A percentile compares a stretch with the other conserved stretches of the same genome.
These are phyloP conservation scores for Sebastes kiyomatsui DNA, from an alignment of 2,797 vertebrate genomes.

Conservation along the genomic window DNA sequence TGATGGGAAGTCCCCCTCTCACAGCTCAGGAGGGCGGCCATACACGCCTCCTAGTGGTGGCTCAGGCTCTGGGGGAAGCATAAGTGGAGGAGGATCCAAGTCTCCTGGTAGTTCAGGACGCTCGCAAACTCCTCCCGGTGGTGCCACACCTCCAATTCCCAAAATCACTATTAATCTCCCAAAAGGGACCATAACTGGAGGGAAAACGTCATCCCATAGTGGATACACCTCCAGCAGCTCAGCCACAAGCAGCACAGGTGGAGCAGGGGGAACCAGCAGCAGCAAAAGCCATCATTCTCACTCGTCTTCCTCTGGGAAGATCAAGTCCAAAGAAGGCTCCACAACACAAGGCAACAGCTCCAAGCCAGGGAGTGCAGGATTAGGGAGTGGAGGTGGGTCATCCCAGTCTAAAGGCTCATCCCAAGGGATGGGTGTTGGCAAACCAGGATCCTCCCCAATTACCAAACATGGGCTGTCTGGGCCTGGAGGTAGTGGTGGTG, in stretches of 20 bases:
- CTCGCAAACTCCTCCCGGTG: constrained; percentile 96
- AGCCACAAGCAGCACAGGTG: constrained; percentile 77
- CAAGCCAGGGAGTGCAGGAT: constrained; percentile 86
- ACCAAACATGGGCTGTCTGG: constrained; percentile 94
- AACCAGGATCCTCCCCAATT: constrained; percentile 95
- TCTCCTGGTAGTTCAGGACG: constrained; percentile 95
- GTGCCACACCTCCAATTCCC: constrained; percentile 95
- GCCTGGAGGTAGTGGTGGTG: constrained; percentile 82
- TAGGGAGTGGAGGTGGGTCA: constrained; percentile 74
- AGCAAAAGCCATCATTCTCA: constrained; percentile 98
- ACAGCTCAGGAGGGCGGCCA: constrained; percentile 91
- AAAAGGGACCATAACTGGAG: constrained; percentile 94
- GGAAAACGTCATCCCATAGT: constrained; percentile 93
- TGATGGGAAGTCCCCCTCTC: constrained; percentile 96
- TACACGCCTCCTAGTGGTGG: constrained; percentile 96
- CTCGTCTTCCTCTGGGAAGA: constrained; percentile 95
- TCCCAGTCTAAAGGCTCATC: constrained; percentile 92
- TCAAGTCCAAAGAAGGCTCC: constrained; percentile 94
- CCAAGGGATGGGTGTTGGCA: constrained; percentile 91
- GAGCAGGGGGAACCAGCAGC: constrained; percentile 77
- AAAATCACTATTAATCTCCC: constrained; percentile 99
- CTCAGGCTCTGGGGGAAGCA: constrained; percentile 85
- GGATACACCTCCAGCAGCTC: constrained; percentile 93
- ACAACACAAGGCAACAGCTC: constrained; percentile 86
- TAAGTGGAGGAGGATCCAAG: constrained; percentile 94